Percentiles rank a stretch among this genome's conserved stretches.
Evolutionary conservation across 64 coral and sea anemone species (phyloP).

Genomic region (Montipora capricornis): DNA sequence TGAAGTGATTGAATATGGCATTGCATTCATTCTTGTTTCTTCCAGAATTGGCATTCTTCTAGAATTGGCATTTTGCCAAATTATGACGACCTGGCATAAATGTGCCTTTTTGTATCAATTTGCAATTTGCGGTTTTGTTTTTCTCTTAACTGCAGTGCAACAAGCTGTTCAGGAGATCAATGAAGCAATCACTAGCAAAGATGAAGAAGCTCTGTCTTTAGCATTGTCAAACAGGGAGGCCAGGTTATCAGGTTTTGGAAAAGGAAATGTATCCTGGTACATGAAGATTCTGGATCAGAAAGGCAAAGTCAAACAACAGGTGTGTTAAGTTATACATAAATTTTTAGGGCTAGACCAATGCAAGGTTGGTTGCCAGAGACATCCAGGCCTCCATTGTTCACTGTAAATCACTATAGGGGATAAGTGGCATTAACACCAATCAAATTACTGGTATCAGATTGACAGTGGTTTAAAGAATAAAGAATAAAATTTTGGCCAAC

Average conservation of each 20-base stretch:
- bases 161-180: slow-evolving; percentile 73
- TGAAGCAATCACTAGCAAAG: slow-evolving; percentile 58
- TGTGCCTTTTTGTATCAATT: not conserved
- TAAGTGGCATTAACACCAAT: too few relatives aligned
- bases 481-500: too few relatives aligned
- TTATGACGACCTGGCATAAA: not conserved
- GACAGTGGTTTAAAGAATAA: too few relatives aligned
- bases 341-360: not conserved
- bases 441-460: too few relatives aligned
- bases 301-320: slow-evolving; percentile 73
- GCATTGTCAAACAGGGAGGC: slow-evolving; percentile 71
- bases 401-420: too few relatives aligned
- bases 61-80: too few relatives aligned
- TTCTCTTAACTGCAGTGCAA: slow-evolving; percentile 18
- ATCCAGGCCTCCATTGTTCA: too few relatives aligned
- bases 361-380: too few relatives aligned
- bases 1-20: too few relatives aligned
- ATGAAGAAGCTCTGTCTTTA: slow-evolving; percentile 49
- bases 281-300: slow-evolving; percentile 68
- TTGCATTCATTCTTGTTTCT: too few relatives aligned
- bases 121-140: not conserved
- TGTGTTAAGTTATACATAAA: not conserved
- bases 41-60: too few relatives aligned
- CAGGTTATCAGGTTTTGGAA: slow-evolving; percentile 61
- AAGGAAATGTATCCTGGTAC: slow-evolving; percentile 85